Percentiles rank a stretch among this genome's conserved stretches.
Evolutionary conservation across 2,888 invertebrate genomes (phyloP).

Genomic region (Trichopoda pennipes): DNA sequence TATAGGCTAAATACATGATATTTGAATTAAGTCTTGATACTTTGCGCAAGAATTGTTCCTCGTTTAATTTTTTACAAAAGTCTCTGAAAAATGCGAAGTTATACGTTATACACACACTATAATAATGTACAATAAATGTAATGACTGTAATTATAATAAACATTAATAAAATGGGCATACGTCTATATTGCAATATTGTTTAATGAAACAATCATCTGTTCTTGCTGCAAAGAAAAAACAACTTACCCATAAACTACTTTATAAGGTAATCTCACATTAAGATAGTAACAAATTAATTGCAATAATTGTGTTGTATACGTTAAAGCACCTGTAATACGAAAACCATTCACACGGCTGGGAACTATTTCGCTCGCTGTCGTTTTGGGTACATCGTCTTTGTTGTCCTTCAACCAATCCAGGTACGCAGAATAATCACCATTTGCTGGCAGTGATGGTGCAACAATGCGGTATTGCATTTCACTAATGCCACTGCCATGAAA

Average conservation of each 20-base stretch:
- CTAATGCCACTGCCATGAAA: constrained; percentile 84
- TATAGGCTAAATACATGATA: constrained; percentile 88
- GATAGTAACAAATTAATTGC: constrained; percentile 89
- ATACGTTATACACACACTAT: too few species aligned
- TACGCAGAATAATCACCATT: constrained; percentile 92
- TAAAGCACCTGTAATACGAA: constrained; percentile 89
- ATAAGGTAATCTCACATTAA: constrained; percentile 91
- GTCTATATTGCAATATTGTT: background rate
- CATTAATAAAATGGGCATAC: too few species aligned
- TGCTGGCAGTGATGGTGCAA: constrained; percentile 91
- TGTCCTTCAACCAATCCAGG: constrained; percentile 87
- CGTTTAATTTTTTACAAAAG: constrained; percentile 87
- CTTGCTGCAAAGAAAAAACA: background rate
- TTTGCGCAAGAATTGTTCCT: constrained; percentile 87
- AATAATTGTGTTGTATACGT: constrained; percentile 93
- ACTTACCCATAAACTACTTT: constrained; percentile 85
- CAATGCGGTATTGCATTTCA: constrained; percentile 88
- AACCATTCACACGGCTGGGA: constrained; percentile 86
- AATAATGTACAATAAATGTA: too few species aligned
- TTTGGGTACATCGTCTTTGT: constrained; percentile 80
- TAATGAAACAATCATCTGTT: background rate
- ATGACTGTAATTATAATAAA: too few species aligned
- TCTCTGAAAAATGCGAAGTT: constrained; percentile 83
- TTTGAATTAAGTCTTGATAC: constrained; percentile 91
- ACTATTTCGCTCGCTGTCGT: constrained; percentile 82